Percentiles rank a stretch among this genome's conserved stretches.
phyloP scores from a whole-genome alignment of 2,888 invertebrate genomes.

The Idaea straminata region DNA sequence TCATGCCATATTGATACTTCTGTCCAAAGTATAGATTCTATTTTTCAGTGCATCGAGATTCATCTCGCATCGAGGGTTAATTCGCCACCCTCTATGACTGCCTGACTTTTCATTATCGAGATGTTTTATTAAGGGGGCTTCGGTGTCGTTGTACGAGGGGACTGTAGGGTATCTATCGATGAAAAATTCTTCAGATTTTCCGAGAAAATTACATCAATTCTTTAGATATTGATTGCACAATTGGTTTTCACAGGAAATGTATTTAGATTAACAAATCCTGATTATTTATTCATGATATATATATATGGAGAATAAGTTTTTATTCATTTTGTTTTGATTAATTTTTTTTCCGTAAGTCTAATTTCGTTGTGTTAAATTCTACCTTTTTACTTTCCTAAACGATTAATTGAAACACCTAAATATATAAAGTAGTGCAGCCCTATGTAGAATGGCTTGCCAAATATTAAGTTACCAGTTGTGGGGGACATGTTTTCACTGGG shows the following conservation, averaged over 20 bases:
- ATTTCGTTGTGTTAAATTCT: not conserved
- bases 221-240: not conserved
- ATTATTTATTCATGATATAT: not conserved
- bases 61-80: slow-evolving; percentile 56
- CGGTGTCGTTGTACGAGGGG: slow-evolving; percentile 53
- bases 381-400: not conserved
- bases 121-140: slow-evolving; percentile 79
- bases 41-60: slow-evolving; percentile 43
- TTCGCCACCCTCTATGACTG: slow-evolving; percentile 76
- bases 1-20: not conserved
- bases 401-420: no score
- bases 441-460: slow-evolving; percentile 35
- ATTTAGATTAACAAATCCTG: slow-evolving; percentile 8
- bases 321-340: not conserved
- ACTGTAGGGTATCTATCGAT: slow-evolving; percentile 56
- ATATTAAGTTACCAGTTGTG: slow-evolving; percentile 59
- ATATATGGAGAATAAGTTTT: not conserved
- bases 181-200: slow-evolving; percentile 14
- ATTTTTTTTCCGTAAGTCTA: not conserved
- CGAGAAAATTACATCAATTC: not conserved
- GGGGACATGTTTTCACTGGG: slow-evolving; percentile 67
- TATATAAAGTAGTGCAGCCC: slow-evolving; percentile 31
- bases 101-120: slow-evolving; percentile 81
- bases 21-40: slow-evolving; percentile 41
- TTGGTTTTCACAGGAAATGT: slow-evolving; percentile 2